These are phyloP conservation scores for Gobius niger DNA, from an alignment of 2,113 vertebrate genomes.

Conservation along the genomic window DNA sequence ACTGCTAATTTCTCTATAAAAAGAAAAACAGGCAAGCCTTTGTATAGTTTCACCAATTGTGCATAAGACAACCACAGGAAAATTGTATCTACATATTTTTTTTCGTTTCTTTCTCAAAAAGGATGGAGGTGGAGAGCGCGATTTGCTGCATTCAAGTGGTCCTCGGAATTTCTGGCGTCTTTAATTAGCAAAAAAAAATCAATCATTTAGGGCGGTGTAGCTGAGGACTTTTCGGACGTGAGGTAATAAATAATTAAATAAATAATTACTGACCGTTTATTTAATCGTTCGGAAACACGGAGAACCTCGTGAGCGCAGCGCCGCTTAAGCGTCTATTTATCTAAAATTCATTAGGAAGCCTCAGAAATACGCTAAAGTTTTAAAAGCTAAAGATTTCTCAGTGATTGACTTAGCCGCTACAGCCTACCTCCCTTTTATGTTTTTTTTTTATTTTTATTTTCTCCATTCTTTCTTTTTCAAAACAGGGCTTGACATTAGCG, in stretches of 20 bases:
- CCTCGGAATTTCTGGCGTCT: neutral
- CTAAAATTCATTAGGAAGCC: slow-evolving; percentile 91
- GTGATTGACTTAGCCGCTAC: slow-evolving; percentile 51
- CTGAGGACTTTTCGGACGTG: neutral
- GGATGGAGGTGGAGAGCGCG: neutral
- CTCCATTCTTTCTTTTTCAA: no score
- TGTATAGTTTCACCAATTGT: neutral
- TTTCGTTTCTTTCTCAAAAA: neutral
- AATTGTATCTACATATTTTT: neutral
- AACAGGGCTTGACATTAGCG: no score
- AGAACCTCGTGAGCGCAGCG: slow-evolving; percentile 90
- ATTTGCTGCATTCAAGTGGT: neutral
- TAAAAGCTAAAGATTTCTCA: slow-evolving; percentile 80
- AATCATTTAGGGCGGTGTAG: no score
- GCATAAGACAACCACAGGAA: neutral
- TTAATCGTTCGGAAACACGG: slow-evolving; percentile 32
- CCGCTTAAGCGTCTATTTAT: slow-evolving; percentile 89
- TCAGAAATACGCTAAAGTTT: slow-evolving; percentile 88
- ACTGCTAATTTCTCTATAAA: neutral
- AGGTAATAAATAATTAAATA: slow-evolving; percentile 5
- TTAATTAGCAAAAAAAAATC: no score
- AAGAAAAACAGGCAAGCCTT: neutral
- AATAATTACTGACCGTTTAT: neutral
- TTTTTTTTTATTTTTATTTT: neutral
- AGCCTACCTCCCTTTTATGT: slow-evolving; percentile 15